phyloP scores from a whole-genome alignment of 2,113 vertebrate genomes.

The Toxostoma redivivum region DNA sequence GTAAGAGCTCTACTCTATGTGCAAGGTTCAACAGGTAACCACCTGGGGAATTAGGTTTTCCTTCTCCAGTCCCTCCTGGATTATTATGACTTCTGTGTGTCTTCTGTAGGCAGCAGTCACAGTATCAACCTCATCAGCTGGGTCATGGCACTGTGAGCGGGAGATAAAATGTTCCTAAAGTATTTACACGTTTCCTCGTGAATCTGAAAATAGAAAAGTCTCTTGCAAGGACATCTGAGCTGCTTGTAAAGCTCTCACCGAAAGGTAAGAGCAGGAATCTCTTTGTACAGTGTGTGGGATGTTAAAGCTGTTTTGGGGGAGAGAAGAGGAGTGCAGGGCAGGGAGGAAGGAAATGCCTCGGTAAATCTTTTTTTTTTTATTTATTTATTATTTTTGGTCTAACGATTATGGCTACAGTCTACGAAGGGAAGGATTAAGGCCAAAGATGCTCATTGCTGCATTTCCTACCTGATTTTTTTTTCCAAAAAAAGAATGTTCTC shows the following conservation, averaged over 20 bases:
- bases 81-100: not conserved
- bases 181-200: not conserved
- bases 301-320: slow-evolving; percentile 15
- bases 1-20: slow-evolving; percentile 5
- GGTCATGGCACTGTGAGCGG: not conserved
- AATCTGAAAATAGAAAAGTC: slow-evolving; percentile 3
- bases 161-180: not conserved
- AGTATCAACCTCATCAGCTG: not conserved
- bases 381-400: slow-evolving; percentile 14
- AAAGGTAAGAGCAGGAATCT: not conserved
- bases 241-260: not conserved
- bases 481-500: not conserved
- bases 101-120: not conserved
- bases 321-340: not conserved
- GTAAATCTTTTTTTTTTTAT: not conserved
- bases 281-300: not conserved
- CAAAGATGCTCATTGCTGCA: slow-evolving; percentile 24
- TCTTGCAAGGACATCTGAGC: slow-evolving; percentile 16
- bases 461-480: slow-evolving; percentile 29
- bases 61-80: not conserved
- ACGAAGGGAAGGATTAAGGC: slow-evolving; percentile 8
- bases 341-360: not conserved
- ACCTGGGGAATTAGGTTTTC: not conserved
- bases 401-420: slow-evolving; percentile 21
- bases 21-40: not conserved